phyloP scores from a whole-genome alignment of 2,888 invertebrate genomes.

The Leucophora obtusa region DNA sequence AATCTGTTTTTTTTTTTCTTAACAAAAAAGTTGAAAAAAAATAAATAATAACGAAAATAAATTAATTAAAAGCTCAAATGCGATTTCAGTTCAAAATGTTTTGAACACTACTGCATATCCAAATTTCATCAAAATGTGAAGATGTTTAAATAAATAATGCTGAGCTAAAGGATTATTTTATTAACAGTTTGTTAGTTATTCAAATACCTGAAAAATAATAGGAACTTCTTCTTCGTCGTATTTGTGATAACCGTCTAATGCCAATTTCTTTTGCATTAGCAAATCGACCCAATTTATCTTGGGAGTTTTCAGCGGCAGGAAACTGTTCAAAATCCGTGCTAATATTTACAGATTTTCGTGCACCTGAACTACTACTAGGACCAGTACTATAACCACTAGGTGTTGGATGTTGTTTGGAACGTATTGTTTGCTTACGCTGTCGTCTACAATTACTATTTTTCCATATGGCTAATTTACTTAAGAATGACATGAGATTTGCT shows the following conservation, averaged over 20 bases:
- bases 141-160: no score
- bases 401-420: constrained; percentile 59
- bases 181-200: no score
- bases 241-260: constrained; percentile 75
- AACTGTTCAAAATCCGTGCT: constrained; percentile 67
- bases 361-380: constrained; percentile 46
- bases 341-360: constrained; percentile 62
- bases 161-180: no score
- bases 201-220: constrained; percentile 77
- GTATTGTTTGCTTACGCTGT: constrained; percentile 59
- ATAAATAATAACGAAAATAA: no score
- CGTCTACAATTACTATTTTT: constrained; percentile 66
- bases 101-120: no score
- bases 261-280: constrained; percentile 63
- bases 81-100: no score
- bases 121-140: no score
- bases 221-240: constrained; percentile 76
- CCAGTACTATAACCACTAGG: constrained; percentile 46
- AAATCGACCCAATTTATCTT: constrained; percentile 58
- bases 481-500: constrained; percentile 70
- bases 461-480: constrained; percentile 72
- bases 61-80: no score
- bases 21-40: no score
- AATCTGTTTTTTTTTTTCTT: no score
- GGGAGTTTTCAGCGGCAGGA: constrained; percentile 61